Evolutionary conservation across 2,113 vertebrate genomes (phyloP), one percentile per base, ranked within the genome.

Genomic region (Oenanthe oenanthe): DNA sequence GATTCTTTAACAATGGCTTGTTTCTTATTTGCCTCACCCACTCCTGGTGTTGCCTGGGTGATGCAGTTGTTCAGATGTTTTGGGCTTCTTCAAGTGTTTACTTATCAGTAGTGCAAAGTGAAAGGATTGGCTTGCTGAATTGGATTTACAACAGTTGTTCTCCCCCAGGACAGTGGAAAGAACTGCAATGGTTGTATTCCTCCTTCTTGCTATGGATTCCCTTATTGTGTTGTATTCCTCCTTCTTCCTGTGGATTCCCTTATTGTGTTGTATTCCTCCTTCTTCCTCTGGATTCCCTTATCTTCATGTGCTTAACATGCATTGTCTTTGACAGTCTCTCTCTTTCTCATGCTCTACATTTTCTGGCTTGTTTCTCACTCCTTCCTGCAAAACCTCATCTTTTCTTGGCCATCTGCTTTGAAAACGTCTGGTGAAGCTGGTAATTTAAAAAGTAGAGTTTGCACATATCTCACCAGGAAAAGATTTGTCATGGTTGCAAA

Each of bases 81-180:
- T 73, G 42, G 45, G 16, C 32, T 90, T 93, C 65, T 78, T 72
- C 34, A 48, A 91, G 79, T 91, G 53, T 91, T 96, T 95, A 48
- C 72, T 81, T 89, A 72, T 32, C 58, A 72, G 54, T 34, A 91
- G n/a, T 53, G 45, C 73, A 82, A 96, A 93, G 32, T n/a, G 70
- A 85, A 87, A 36, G 9, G 45, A 50, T 22, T 93, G 86, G 36
- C 36, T 75, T 43, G 20, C 50, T 67, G 65, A 86, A 77, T 60
- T 71, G 51, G 53, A 56, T 89, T 93, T 95, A 62, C 32, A 85
- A 42, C 12, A 16, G 10, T 29, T 89, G 63, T 68, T 13, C 54
- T 82, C 79, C 54, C 22, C 16, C 34, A 73, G 42, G 92, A 66
- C 17, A 70, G 34, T 51, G 19, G 21, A 76, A 91, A 85, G 32